A percentile compares a stretch with the other conserved stretches of the same genome.
Evolutionary conservation across 1,140 invertebrate species (phyloP).

Genomic region (Meloidogyne floridensis): DNA sequence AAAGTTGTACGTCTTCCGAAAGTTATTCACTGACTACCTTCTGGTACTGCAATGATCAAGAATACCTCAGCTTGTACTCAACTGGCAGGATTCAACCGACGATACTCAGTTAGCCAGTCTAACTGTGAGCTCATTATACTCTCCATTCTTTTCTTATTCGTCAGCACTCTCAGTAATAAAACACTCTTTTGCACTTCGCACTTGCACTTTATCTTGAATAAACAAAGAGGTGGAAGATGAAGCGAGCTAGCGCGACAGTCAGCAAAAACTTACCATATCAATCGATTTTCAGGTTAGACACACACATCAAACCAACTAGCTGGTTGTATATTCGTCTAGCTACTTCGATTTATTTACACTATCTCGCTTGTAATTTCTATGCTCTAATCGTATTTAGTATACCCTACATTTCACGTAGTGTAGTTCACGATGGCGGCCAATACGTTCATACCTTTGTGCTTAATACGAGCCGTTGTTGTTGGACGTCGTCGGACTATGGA

Average conservation of each 20-base stretch:
- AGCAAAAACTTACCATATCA: neutral
- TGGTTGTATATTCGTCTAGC: neutral
- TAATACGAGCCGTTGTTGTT: conserved; percentile 5
- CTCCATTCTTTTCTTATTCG: neutral
- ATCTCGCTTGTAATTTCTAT: neutral
- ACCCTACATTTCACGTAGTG: neutral
- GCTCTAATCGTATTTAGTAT: neutral
- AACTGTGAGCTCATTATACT: neutral
- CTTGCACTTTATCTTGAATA: neutral
- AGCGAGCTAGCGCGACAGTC: neutral
- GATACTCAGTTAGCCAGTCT: too few relatives aligned
- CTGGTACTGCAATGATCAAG: too few relatives aligned
- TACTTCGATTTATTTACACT: neutral
- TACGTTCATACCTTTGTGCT: neutral
- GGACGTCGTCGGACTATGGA: conserved; percentile 1
- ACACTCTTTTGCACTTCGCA: conserved; percentile 6
- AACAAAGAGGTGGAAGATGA: neutral
- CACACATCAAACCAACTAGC: neutral
- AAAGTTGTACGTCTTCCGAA: too few relatives aligned
- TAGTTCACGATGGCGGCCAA: neutral
- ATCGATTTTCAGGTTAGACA: conserved; percentile 4
- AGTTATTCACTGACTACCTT: too few relatives aligned
- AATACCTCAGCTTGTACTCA: too few relatives aligned
- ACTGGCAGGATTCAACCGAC: too few relatives aligned
- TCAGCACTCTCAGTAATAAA: neutral